phyloP scores from a whole-genome alignment of 2,797 vertebrate genomes.

The Lutjanus argentimaculatus region DNA sequence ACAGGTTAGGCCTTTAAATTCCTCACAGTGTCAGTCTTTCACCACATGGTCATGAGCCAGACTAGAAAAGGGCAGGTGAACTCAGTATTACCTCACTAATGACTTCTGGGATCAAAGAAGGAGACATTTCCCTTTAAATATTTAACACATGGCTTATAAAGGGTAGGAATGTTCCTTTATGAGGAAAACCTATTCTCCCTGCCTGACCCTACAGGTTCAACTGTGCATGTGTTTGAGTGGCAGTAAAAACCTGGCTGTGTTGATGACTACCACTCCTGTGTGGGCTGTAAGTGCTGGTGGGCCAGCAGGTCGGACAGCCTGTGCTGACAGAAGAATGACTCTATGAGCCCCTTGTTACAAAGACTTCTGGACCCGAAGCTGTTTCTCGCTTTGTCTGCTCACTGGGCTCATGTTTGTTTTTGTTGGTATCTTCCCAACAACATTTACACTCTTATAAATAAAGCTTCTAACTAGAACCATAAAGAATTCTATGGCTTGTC shows the following conservation, averaged over 20 bases:
- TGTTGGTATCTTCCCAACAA: slow-evolving; percentile 23
- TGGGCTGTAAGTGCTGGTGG: slow-evolving; percentile 54
- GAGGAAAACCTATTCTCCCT: slow-evolving; percentile 51
- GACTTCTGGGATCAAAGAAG: slow-evolving; percentile 73
- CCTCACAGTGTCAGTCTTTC: not conserved
- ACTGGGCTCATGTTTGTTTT: slow-evolving; percentile 38
- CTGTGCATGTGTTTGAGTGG: slow-evolving; percentile 36
- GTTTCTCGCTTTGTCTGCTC: slow-evolving; percentile 30
- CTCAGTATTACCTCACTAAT: slow-evolving; percentile 36
- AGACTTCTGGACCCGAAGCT: slow-evolving; percentile 28
- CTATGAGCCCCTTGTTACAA: slow-evolving; percentile 28
- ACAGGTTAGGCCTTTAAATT: slow-evolving; percentile 3
- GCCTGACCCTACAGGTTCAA: slow-evolving; percentile 24
- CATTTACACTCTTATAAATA: slow-evolving; percentile 15
- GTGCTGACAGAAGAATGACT: slow-evolving; percentile 46
- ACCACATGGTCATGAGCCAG: not conserved
- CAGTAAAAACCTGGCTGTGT: slow-evolving; percentile 55
- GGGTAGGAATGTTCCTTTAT: slow-evolving; percentile 64
- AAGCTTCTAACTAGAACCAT: no score
- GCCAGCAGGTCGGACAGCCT: slow-evolving; percentile 34
- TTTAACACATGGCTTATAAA: slow-evolving; percentile 71
- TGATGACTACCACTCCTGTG: slow-evolving; percentile 44
- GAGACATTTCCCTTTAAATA: slow-evolving; percentile 52
- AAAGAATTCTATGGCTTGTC: no score
- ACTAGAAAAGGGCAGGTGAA: slow-evolving; percentile 37